Evolutionary conservation across 2,888 invertebrate genomes (phyloP).

Genomic region (Protonemura montana): DNA sequence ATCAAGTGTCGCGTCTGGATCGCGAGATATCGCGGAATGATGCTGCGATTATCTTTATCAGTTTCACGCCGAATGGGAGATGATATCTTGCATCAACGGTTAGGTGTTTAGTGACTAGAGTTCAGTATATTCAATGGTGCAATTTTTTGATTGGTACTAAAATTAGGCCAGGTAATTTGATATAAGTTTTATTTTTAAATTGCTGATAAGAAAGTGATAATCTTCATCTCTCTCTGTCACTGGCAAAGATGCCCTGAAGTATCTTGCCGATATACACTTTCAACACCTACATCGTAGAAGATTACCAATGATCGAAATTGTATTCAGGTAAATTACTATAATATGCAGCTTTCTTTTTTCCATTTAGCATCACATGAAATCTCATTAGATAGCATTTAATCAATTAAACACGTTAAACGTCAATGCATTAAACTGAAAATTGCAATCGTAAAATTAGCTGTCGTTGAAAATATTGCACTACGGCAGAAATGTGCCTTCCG

Average conservation of each 20-base stretch:
- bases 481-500: background rate
- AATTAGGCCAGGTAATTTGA: background rate
- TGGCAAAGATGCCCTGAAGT: background rate
- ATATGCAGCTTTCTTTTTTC: no score
- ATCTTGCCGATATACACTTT: no score
- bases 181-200: background rate
- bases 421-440: background rate
- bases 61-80: background rate
- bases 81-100: background rate
- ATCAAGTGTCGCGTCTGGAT: conserved; percentile 1
- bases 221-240: background rate
- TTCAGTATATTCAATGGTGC: background rate
- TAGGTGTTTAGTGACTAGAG: background rate
- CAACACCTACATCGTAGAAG: no score
- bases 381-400: no score
- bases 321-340: no score
- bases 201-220: background rate
- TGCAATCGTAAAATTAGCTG: background rate
- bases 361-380: no score
- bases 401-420: background rate
- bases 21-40: background rate
- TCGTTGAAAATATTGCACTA: background rate
- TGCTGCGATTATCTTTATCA: background rate
- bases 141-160: background rate
- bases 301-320: no score